Base-by-base conservation (phyloP, 2,113 vertebrate species). In the Anoplopoma fimbria region DNA sequence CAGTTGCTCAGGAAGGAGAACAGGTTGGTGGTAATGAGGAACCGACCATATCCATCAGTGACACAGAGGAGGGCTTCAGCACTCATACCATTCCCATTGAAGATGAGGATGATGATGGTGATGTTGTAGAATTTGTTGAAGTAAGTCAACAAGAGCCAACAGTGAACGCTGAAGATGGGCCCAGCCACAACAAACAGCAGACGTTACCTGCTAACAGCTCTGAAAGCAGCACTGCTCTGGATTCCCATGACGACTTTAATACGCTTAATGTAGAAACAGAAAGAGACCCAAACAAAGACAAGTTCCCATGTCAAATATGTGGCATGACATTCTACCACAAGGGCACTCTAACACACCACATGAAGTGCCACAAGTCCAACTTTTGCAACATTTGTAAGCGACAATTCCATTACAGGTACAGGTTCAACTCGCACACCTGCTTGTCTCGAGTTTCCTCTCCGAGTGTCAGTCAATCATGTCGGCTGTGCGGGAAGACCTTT, bases 401-500 rank as follows among this genome's bases (percentile, higher is more conserved):
- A 36, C 45, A 86, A 45, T 90, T 94, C 23, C 69, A 75, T 1
- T 68, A 88, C 27, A 88, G 65, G 49, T 68, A 57, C 40, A 87
- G 88, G 62, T 69, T 91, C 5, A 86, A 85, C 9, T 86, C 69
- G 0, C 93, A 93, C 89, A 88, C 62, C 14, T 94, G 87, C 4
- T 58, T 87, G 8, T 63, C 84, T 65, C 77, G 36, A 0, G n/a
- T 69, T 38, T 47, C 47, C 12, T 38, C 75, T 9, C 29, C 67
- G 29, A 76, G 25, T 27, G 8, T 34, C 27, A 85, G 29, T 9
- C 88, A 79, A 58, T 79, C 80, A 0, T 95, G 94, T 9, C 72
- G 88, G 34, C 9, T 91, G 13, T 94, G 95, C 9, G 93, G 93
- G 2, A 94, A 93, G 83, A 82, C 68, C 1, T 95, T 94, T 33